Conservation (phyloP, 2,797 vertebrate genomes). For the Spatula clypeata region DNA sequence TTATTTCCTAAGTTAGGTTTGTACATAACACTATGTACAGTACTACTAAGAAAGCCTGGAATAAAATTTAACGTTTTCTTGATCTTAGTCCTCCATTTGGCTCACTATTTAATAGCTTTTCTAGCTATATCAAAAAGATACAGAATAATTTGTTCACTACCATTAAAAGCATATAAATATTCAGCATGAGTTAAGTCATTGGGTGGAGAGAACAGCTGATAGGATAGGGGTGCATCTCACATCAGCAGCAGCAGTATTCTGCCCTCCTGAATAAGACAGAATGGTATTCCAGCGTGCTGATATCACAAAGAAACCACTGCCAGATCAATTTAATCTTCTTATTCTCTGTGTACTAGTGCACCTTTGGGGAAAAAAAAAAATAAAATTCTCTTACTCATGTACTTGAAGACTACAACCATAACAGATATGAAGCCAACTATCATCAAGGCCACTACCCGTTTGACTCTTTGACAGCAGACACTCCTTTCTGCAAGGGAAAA, state of each 20-base stretch:
- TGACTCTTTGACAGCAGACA: conserved; percentile 42
- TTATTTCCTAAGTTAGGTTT: neutral
- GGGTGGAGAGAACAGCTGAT: neutral
- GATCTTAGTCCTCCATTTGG: neutral
- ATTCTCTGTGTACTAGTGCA: neutral
- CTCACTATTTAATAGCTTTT: neutral
- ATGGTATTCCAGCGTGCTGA: neutral
- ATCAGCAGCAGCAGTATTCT: neutral
- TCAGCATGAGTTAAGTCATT: neutral
- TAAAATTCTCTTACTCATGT: conserved; percentile 42
- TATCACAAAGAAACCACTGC: neutral
- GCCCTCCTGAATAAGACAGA: neutral
- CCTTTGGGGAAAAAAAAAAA: conserved; percentile 44
- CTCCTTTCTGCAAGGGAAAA: conserved; percentile 64
- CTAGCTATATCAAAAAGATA: neutral
- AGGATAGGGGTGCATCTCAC: neutral
- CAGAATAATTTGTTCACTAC: neutral
- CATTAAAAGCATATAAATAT: neutral
- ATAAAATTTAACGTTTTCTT: neutral
- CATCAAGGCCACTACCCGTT: conserved; percentile 40
- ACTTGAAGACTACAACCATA: conserved; percentile 48
- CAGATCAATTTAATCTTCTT: conserved; percentile 8
- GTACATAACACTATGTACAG: neutral
- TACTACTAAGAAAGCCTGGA: neutral
- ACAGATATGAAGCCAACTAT: conserved; percentile 44